Conservation (phyloP, 2,113 vertebrate genomes). For the Pleuronectes platessa region DNA sequence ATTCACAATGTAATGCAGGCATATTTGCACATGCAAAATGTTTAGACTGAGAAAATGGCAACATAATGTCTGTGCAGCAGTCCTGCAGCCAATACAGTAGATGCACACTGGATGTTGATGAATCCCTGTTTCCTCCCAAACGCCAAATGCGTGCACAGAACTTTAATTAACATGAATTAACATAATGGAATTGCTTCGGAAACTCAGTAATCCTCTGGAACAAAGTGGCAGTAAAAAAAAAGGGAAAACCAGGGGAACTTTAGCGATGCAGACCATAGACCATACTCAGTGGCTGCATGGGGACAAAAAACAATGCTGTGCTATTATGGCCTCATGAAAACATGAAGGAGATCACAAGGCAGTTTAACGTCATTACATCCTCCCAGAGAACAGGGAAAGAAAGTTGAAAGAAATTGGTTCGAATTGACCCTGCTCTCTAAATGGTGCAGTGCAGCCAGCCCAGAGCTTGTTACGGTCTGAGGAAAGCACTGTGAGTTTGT, state of each 20-base stretch:
- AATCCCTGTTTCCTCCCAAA: constrained; percentile 32
- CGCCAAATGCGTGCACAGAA: constrained; percentile 21
- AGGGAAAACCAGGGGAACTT: neutral
- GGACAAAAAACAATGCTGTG: neutral
- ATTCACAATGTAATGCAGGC: constrained; percentile 8
- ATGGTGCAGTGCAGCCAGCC: constrained; percentile 49
- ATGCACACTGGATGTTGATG: constrained; percentile 20
- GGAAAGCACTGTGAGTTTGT: constrained; percentile 12
- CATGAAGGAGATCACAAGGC: constrained; percentile 28
- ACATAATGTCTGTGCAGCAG: constrained; percentile 10
- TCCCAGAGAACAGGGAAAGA: constrained; percentile 15
- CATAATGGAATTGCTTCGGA: constrained; percentile 46
- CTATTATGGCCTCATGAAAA: constrained; percentile 32
- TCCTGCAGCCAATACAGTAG: neutral
- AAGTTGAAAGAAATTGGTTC: constrained; percentile 42
- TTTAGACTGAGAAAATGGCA: neutral
- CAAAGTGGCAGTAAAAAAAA: constrained; percentile 16
- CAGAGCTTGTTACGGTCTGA: constrained; percentile 39
- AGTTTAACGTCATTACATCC: constrained; percentile 34
- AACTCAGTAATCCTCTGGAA: constrained; percentile 46
- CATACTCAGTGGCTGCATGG: constrained; percentile 9
- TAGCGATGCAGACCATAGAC: constrained; percentile 11
- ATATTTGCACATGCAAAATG: constrained; percentile 11
- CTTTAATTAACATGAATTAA: constrained; percentile 56
- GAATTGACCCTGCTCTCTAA: constrained; percentile 35